Base-by-base conservation (phyloP, 2,888 invertebrate species). In the Dolichomitus sp. region DNA sequence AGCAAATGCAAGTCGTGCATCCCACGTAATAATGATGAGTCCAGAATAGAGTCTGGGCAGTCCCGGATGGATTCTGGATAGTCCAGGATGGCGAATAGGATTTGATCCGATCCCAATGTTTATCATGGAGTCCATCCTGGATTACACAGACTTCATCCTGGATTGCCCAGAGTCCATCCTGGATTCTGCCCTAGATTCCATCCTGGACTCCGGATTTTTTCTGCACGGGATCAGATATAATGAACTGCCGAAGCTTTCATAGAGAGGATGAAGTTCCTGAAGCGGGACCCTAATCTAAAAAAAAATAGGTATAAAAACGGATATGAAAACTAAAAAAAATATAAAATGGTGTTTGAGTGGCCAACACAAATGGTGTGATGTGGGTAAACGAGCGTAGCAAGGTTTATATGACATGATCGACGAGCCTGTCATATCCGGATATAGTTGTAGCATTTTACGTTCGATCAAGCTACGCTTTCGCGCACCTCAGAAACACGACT, bases 381-480 rank as follows among this genome's bases (percentile, higher is more conserved):
- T n/a, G 52, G n/a, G 45, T 9, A 48, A n/a, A 42, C 42, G 68
- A 42, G 14, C 27, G 54, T 27, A 19, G 11, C 68, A 61, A 23
- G 40, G 48, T 4, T 14, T 37, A 40, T 50, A 52, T 54, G 59
- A 48, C 61, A 85, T 80, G 80, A 84, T 81, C 66, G 80, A 80
- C 69, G 84, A 84, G 61, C 48, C 42, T 80, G 78, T 66, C 81
- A 72, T 66, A 79, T 77, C 52, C 77, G 23, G 42, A 59, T 74
- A 74, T 70, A 63, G 40, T 57, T 57, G 66, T 66, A 66, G 37
- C 70, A 54, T 70, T 81, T 74, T 52, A 74, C 68, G 37, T 76
- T 85, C 54, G 75, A 79, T 78, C 81, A 19, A 48, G 19, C 63
- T 72, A 68, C 40, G 33, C 80, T 75, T 77, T 77, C 42, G 45